A percentile compares a stretch with the other conserved stretches of the same genome.
phyloP scores from a whole-genome alignment of 2,888 invertebrate genomes.

The Chrysodeixis includens region DNA sequence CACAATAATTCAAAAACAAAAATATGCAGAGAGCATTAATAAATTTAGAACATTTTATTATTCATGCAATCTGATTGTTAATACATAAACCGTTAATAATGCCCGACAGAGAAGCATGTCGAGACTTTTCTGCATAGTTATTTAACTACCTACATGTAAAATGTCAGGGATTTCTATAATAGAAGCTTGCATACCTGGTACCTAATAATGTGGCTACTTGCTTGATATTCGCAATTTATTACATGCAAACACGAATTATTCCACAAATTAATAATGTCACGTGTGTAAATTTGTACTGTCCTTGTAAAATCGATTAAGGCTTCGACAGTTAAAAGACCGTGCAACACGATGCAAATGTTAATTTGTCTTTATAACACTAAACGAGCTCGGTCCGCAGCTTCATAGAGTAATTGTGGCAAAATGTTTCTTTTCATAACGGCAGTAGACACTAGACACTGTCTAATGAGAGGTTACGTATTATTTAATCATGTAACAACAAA shows the following conservation, averaged over 20 bases:
- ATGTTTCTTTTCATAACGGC: slow-evolving; percentile 55
- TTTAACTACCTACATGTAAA: slow-evolving; percentile 55
- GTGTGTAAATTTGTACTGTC: slow-evolving; percentile 29
- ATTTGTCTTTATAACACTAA: slow-evolving; percentile 19
- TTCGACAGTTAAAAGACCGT: slow-evolving; percentile 18
- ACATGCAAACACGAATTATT: slow-evolving; percentile 39
- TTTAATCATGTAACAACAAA: slow-evolving; percentile 58
- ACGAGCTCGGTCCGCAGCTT: slow-evolving; percentile 19
- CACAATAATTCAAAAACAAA: background rate
- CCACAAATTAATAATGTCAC: slow-evolving; percentile 36
- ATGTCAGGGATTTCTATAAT: slow-evolving; percentile 71
- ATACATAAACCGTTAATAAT: slow-evolving; percentile 29
- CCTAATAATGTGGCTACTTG: slow-evolving; percentile 24
- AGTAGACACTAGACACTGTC: slow-evolving; percentile 46
- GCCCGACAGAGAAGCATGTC: slow-evolving; percentile 17
- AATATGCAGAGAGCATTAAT: slow-evolving; percentile 2
- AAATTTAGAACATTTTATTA: slow-evolving; percentile 21
- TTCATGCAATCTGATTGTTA: slow-evolving; percentile 30
- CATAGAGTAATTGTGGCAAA: slow-evolving; percentile 45
- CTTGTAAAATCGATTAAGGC: slow-evolving; percentile 39
- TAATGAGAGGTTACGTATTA: slow-evolving; percentile 55
- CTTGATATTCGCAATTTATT: slow-evolving; percentile 38
- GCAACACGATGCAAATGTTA: slow-evolving; percentile 27
- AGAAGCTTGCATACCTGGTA: slow-evolving; percentile 35
- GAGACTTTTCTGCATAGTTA: slow-evolving; percentile 50